Evolutionary conservation across 64 coral and sea anemone genomes (phyloP).

Genomic region (Montipora foliosa): DNA sequence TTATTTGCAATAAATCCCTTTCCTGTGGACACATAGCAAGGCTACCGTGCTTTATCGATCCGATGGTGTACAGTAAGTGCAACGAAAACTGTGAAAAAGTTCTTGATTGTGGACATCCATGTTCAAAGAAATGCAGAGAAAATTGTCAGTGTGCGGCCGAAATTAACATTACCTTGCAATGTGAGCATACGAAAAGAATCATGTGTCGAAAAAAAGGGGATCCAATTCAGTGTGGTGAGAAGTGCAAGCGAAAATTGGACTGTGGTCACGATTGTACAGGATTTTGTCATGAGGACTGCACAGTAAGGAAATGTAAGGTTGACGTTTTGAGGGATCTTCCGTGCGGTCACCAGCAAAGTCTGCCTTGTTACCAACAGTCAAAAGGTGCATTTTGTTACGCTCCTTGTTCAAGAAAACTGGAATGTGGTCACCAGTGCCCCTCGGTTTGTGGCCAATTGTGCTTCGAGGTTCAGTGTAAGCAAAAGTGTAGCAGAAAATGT

Average conservation of each 20-base stretch:
- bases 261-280: conserved; percentile 66
- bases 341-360: conserved; percentile 63
- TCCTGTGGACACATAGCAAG: conserved; percentile 42
- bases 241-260: neutral
- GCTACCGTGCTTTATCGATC: conserved; percentile 38
- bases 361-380: conserved; percentile 20
- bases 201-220: neutral
- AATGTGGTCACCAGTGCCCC: conserved; percentile 56
- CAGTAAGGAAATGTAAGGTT: neutral
- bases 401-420: neutral
- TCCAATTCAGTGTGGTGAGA: neutral
- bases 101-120: conserved; percentile 60
- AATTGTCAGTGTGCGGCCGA: neutral
- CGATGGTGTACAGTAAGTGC: neutral
- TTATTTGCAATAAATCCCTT: conserved; percentile 17
- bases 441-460: conserved; percentile 19
- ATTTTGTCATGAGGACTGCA: conserved; percentile 37
- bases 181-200: neutral
- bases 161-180: neutral
- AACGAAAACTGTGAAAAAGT: neutral
- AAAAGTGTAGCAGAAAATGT: conserved; percentile 15
- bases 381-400: conserved; percentile 15
- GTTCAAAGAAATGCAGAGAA: conserved; percentile 7
- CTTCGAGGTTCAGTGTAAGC: neutral
- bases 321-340: conserved; percentile 1